Percentiles rank a stretch among this genome's conserved stretches.
Evolutionary conservation across 2,113 vertebrate species (phyloP).

Genomic region (Poicephalus meyeri): DNA sequence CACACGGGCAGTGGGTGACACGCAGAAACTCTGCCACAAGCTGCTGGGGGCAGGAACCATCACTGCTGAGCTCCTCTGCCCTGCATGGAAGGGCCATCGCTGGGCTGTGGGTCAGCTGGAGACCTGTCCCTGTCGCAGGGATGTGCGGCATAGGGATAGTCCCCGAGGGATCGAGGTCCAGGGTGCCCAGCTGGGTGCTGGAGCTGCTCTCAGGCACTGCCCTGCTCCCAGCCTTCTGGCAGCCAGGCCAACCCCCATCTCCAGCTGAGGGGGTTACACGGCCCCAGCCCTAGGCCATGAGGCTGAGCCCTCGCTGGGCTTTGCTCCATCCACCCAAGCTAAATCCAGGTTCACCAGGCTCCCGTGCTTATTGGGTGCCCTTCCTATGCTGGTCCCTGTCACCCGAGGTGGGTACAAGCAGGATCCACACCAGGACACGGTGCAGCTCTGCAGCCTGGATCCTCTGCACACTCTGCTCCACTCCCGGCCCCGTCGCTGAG

Average conservation of each 20-base stretch:
- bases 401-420: fast-evolving
- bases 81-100: background rate
- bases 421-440: fast-evolving
- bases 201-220: background rate
- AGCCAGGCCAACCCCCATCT: background rate
- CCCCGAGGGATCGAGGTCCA: background rate
- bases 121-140: background rate
- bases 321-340: background rate
- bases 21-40: background rate
- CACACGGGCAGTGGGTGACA: too few relatives aligned
- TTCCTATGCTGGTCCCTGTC: background rate
- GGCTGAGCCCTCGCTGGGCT: background rate
- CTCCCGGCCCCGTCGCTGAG: background rate
- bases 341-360: background rate
- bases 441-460: background rate
- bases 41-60: background rate
- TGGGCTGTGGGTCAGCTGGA: background rate
- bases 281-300: background rate
- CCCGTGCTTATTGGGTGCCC: background rate
- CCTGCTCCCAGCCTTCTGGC: background rate
- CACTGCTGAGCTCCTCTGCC: background rate
- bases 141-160: background rate
- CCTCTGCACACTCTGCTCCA: background rate
- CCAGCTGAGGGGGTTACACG: too few relatives aligned
- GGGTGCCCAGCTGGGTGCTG: background rate